A percentile compares a stretch with the other conserved stretches of the same genome.
phyloP scores from a whole-genome alignment of 2,797 vertebrate genomes.

The Tiaroga cobitis region DNA sequence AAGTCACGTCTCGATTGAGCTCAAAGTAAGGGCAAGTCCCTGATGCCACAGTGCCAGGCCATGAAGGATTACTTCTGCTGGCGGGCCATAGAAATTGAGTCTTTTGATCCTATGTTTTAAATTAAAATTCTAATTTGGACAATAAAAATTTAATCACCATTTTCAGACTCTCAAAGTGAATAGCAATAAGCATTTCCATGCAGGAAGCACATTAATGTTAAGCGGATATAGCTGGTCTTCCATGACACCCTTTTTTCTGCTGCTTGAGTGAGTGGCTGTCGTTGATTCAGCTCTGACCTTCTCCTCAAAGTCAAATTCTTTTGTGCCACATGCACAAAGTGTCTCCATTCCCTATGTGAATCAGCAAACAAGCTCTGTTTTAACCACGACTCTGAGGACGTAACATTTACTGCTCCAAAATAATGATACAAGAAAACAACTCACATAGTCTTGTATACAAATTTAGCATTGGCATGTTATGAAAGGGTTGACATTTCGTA shows the following conservation, averaged over 20 bases:
- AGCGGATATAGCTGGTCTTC: slow-evolving; percentile 55
- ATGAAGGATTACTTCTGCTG: slow-evolving; percentile 79
- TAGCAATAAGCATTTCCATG: slow-evolving; percentile 69
- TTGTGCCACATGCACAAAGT: slow-evolving; percentile 3
- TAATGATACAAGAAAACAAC: not conserved
- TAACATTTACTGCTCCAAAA: slow-evolving; percentile 21
- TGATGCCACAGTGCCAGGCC: slow-evolving; percentile 64
- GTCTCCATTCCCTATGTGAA: slow-evolving; percentile 3
- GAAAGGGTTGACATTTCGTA: not conserved
- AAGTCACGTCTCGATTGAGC: slow-evolving; percentile 20
- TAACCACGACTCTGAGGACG: not conserved
- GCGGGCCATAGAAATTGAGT: slow-evolving; percentile 76
- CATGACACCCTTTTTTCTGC: slow-evolving; percentile 47
- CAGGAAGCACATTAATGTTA: slow-evolving; percentile 51
- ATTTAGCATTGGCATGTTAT: not conserved
- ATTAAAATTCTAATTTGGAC: slow-evolving; percentile 89
- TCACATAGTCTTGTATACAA: not conserved
- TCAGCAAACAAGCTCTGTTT: slow-evolving; percentile 30
- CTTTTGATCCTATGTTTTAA: slow-evolving; percentile 90
- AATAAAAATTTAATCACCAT: slow-evolving; percentile 90
- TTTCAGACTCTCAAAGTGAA: slow-evolving; percentile 86
- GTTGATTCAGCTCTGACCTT: slow-evolving; percentile 83
- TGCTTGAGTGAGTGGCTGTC: slow-evolving; percentile 67
- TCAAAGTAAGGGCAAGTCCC: slow-evolving; percentile 57
- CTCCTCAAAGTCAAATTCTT: slow-evolving; percentile 56